Percentiles rank a stretch among this genome's conserved stretches.
phyloP scores from a whole-genome alignment of 2,888 invertebrate species.

The Nebria salina region DNA sequence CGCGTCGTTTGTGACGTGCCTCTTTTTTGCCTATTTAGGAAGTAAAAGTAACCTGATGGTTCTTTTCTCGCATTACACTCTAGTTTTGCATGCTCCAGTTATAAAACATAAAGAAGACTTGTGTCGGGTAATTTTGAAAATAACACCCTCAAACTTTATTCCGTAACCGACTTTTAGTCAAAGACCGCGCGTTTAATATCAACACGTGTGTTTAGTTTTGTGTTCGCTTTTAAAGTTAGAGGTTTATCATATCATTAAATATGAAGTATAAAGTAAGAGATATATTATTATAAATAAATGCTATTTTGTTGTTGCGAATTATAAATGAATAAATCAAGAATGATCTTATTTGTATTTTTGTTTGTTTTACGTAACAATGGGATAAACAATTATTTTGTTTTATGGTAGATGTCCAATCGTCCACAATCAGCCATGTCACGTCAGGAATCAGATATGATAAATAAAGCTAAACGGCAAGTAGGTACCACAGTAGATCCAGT shows the following conservation, averaged over 20 bases:
- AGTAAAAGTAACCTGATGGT: not conserved
- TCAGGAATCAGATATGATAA: conserved; percentile 81
- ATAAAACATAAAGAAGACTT: not conserved
- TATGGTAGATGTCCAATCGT: conserved; percentile 58
- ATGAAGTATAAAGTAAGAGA: not conserved
- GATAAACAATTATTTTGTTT: not conserved
- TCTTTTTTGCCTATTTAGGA: too few relatives aligned
- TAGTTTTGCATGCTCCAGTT: not conserved
- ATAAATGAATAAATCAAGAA: not conserved
- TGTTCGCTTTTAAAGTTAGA: not conserved
- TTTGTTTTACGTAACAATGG: not conserved
- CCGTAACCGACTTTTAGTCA: not conserved
- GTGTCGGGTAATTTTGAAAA: not conserved
- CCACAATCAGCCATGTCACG: conserved; percentile 80
- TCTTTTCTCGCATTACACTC: not conserved
- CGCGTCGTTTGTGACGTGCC: too few relatives aligned
- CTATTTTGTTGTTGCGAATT: not conserved
- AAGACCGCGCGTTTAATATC: not conserved
- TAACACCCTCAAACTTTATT: not conserved
- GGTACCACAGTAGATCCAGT: conserved; percentile 76
- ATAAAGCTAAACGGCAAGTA: conserved; percentile 73
- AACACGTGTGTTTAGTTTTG: not conserved
- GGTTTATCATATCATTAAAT: not conserved
- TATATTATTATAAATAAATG: not conserved
- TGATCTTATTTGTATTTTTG: not conserved